phyloP scores from a whole-genome alignment of 2,888 invertebrate species.

The Panopea generosa region DNA sequence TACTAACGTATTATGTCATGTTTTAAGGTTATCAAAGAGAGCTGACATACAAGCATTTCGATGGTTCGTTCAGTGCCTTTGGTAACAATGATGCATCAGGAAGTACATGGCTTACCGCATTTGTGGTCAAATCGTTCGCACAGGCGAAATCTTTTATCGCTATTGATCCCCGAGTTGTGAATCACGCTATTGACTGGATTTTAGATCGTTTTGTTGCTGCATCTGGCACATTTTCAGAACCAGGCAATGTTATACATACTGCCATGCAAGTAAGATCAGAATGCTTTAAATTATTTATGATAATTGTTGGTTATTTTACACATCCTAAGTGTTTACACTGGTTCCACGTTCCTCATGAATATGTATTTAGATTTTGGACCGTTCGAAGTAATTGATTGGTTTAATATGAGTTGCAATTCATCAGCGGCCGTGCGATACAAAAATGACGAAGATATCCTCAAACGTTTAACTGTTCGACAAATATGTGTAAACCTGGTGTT shows the following conservation, averaged over 20 bases:
- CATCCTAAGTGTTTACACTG: no score
- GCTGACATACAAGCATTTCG: slow-evolving; percentile 92
- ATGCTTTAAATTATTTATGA: no score
- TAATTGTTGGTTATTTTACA: no score
- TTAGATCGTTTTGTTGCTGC: slow-evolving; percentile 89
- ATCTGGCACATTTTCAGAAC: slow-evolving; percentile 90
- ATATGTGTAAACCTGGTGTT: no score
- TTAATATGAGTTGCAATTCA: no score
- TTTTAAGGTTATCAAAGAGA: slow-evolving; percentile 93
- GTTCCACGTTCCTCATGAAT: no score
- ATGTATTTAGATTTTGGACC: no score
- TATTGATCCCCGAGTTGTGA: slow-evolving; percentile 89
- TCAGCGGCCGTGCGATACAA: no score
- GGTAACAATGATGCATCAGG: slow-evolving; percentile 90
- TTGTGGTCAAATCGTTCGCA: slow-evolving; percentile 92
- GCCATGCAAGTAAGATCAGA: slow-evolving; percentile 88
- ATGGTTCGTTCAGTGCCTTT: slow-evolving; percentile 96
- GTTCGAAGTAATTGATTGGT: no score
- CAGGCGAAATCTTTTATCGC: slow-evolving; percentile 88
- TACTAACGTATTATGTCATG: no score
- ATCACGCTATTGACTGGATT: slow-evolving; percentile 90
- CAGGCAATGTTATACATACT: slow-evolving; percentile 89
- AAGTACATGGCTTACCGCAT: slow-evolving; percentile 95
- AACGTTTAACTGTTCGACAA: no score
- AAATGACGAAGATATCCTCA: no score